A percentile compares a stretch with the other conserved stretches of the same genome.
phyloP scores from a whole-genome alignment of 2,113 vertebrate genomes.

The Hemichromis elongatus region DNA sequence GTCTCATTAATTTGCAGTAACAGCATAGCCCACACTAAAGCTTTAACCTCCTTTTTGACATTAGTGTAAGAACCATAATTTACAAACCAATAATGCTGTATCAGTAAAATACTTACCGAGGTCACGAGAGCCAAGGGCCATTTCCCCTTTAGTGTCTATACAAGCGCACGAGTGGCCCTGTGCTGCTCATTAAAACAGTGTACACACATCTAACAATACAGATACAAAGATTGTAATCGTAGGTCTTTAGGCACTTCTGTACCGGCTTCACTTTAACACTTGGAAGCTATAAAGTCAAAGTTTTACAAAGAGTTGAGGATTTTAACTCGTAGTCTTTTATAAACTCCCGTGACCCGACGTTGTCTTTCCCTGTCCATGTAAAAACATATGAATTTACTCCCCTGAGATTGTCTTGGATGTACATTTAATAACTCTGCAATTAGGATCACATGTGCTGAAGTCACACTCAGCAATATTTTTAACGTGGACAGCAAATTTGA shows the following conservation, averaged over 20 bases:
- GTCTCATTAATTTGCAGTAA: background rate
- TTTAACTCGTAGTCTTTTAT: background rate
- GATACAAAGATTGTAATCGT: background rate
- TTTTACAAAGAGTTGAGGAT: background rate
- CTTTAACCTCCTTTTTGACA: background rate
- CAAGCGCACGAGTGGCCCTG: background rate
- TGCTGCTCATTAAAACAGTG: background rate
- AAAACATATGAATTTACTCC: background rate
- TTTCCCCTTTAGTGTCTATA: background rate
- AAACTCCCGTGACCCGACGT: fast-evolving
- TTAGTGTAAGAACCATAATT: background rate
- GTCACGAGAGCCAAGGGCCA: background rate
- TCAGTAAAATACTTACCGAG: background rate
- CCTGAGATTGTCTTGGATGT: background rate
- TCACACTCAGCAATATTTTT: background rate
- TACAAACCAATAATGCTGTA: background rate
- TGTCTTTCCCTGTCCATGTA: fast-evolving
- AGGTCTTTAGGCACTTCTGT: background rate
- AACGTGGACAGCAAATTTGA: background rate
- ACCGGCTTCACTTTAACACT: background rate
- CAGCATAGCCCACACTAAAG: fast-evolving
- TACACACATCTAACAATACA: background rate
- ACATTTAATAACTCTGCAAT: background rate
- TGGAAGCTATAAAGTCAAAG: background rate
- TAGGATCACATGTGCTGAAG: background rate